Conservation (phyloP, 2,113 vertebrate species). For the Lota lota region DNA sequence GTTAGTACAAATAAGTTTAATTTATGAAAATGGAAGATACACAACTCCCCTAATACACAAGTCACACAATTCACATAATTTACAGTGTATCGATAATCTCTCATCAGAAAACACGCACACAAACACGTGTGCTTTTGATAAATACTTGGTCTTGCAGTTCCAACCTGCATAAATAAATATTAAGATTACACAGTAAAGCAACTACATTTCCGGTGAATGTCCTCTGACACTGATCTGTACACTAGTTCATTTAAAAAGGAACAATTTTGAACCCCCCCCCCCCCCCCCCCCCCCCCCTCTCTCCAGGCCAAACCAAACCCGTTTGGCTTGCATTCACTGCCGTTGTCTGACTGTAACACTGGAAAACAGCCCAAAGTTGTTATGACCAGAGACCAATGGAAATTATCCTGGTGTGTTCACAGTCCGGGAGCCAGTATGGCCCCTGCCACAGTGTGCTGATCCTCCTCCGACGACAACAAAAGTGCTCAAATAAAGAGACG, state of each 20-base stretch:
- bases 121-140: slow-evolving; percentile 60
- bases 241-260: slow-evolving; percentile 24
- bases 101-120: slow-evolving; percentile 54
- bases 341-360: neutral
- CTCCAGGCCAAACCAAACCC: neutral
- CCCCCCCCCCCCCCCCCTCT: no score
- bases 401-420: slow-evolving; percentile 23
- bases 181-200: slow-evolving; percentile 58
- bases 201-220: slow-evolving; percentile 41
- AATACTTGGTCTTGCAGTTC: slow-evolving; percentile 75
- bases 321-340: slow-evolving; percentile 4
- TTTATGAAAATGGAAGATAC: slow-evolving; percentile 67
- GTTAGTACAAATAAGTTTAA: slow-evolving; percentile 43
- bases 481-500: slow-evolving; percentile 59
- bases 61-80: slow-evolving; percentile 41
- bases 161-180: slow-evolving; percentile 68
- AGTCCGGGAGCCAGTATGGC: slow-evolving; percentile 11
- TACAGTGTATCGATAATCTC: slow-evolving; percentile 62
- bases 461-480: slow-evolving; percentile 29
- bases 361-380: slow-evolving; percentile 6
- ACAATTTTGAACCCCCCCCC: slow-evolving; percentile 21
- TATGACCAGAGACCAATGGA: slow-evolving; percentile 13
- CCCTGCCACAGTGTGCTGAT: slow-evolving; percentile 24
- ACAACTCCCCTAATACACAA: slow-evolving; percentile 43
- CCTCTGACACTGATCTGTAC: slow-evolving; percentile 37